A percentile compares a stretch with the other conserved stretches of the same genome.
These are phyloP conservation scores for Syngnathus acus DNA, from an alignment of 2,797 vertebrate species.

Conservation along the genomic window DNA sequence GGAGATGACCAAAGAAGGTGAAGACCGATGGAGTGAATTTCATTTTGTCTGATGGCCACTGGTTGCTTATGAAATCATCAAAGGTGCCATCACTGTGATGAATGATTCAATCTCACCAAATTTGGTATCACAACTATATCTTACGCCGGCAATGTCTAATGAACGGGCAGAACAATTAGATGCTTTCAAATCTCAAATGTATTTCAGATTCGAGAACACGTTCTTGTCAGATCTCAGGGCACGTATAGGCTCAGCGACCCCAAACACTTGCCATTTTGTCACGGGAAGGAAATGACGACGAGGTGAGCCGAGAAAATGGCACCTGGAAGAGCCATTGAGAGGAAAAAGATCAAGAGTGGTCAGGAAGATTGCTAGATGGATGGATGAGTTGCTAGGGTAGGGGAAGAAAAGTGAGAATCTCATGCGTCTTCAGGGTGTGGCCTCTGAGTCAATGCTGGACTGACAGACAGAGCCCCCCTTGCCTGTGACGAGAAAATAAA, in stretches of 20 bases:
- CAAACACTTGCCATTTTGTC: constrained; percentile 23
- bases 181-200: not conserved
- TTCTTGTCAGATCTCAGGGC: not conserved
- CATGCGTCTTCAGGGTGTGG: not conserved
- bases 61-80: not conserved
- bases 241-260: not conserved
- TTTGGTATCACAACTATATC: not conserved
- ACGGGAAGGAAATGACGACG: constrained; percentile 34
- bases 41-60: not conserved
- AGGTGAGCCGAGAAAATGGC: constrained; percentile 37
- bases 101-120: not conserved
- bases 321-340: constrained; percentile 23
- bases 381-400: constrained; percentile 12
- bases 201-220: not conserved
- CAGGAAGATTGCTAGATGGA: not conserved
- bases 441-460: not conserved
- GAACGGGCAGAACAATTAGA: not conserved
- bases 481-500: constrained; percentile 24
- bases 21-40: not conserved
- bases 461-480: constrained; percentile 6
- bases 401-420: not conserved
- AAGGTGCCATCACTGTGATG: not conserved
- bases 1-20: not conserved
- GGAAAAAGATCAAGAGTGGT: constrained; percentile 4
- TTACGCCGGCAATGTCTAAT: not conserved